A percentile compares a stretch with the other conserved stretches of the same genome.
Conservation (phyloP, 2,113 vertebrate species). For the Sporophila hypoxantha region DNA sequence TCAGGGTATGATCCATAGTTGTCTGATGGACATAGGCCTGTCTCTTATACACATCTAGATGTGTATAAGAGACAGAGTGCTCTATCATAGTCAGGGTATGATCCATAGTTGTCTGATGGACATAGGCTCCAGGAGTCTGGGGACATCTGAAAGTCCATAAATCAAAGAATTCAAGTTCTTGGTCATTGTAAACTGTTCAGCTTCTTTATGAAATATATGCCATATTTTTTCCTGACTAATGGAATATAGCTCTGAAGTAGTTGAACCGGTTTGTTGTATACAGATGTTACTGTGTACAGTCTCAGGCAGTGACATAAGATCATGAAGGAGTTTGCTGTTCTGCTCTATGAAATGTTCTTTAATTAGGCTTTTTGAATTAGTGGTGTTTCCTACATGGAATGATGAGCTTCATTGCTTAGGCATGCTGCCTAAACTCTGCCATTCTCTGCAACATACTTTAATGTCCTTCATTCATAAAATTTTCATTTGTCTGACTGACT, state of each 20-base stretch:
- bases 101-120: background rate
- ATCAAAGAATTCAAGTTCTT: background rate
- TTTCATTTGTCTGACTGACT: background rate
- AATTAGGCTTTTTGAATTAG: background rate
- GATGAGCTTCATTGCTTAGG: background rate
- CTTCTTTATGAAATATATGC: background rate
- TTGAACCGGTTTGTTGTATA: background rate
- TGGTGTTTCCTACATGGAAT: background rate
- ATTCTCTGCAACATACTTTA: background rate
- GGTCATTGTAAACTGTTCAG: background rate
- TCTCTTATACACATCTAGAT: too few species aligned
- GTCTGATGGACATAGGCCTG: too few species aligned
- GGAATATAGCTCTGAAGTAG: background rate
- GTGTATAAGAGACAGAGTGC: too few species aligned
- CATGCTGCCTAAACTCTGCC: background rate
- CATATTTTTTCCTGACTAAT: background rate
- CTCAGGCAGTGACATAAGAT: background rate
- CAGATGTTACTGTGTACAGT: background rate
- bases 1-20: accelerated
- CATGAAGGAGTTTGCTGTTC: background rate
- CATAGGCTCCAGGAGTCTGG: background rate
- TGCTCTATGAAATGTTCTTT: background rate
- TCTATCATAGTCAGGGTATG: accelerated
- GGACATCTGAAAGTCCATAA: background rate
- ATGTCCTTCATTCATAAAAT: background rate